Evolutionary conservation across 92 coral and sea anemone genomes (phyloP), one percentile per base, ranked within the genome.

Genomic region (Siderastrea radians): DNA sequence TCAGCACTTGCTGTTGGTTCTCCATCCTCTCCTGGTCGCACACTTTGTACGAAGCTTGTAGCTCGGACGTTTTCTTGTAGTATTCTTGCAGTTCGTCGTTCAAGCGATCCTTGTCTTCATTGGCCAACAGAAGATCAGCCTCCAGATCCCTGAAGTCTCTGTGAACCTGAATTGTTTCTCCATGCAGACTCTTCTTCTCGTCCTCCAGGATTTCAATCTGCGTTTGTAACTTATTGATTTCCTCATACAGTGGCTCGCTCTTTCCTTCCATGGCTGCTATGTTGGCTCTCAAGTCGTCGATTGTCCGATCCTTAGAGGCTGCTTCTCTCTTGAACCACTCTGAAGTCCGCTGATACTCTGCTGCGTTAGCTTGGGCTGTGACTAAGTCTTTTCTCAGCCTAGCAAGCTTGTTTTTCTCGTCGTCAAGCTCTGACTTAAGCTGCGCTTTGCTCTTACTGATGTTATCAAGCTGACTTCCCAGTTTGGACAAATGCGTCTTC

Each of bases 191-290:
- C 67, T 89, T 81, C 82, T 97, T 97, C 77, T 95, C 99, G 62
- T 97, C 98, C 60, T 93, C 95, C 47, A 97, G 74, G 60, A 97
- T 91, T 94, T 97, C 99, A 62, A 93, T 83, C 58, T 90, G 98
- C 11, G 98, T 90, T 87, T 97, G 99, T 47, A 97, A 90, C 84
- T 96, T 94, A 81, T 94, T 93, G 73, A 94, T 92, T 80, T 96
- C 99, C 58, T 97, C 98, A 47, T 92, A 94, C 67, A 97, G 90
- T 57, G 98, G 98, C 49, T 96, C 96, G 48, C 91, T 86, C 79
- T 96, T 95, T 14, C 97, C 94, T 77, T 95, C 98, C 91, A 97
- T 86, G 45, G 98, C 95, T n/a, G 94, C 95, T 68, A 97, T 97
- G 52, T 91, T 93, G 49, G 92, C 90, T 50, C 96, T 86, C 79